These are phyloP conservation scores for Alligator sinensis DNA, from an alignment of 2,113 vertebrate species.

Conservation along the genomic window DNA sequence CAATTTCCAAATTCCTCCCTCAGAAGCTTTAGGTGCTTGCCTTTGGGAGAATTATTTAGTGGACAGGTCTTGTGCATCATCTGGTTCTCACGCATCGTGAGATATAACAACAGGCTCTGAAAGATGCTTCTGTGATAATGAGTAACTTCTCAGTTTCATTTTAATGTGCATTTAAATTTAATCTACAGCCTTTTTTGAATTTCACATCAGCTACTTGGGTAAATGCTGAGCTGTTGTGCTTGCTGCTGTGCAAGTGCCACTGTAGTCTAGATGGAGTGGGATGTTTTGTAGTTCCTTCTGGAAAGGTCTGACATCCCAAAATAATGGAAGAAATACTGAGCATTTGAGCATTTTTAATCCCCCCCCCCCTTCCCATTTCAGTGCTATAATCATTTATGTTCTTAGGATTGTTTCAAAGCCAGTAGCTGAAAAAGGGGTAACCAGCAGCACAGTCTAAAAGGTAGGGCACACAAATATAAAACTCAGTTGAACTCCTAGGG, in stretches of 20 bases:
- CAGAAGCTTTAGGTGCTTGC: not conserved
- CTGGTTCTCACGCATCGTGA: not conserved
- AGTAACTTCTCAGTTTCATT: not conserved
- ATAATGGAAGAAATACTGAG: not conserved
- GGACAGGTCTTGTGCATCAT: not conserved
- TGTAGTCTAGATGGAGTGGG: not conserved
- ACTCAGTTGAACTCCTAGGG: too few species aligned
- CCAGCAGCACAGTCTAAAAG: not conserved
- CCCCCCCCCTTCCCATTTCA: not conserved
- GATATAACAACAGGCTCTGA: not conserved
- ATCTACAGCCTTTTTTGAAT: not conserved
- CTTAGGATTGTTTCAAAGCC: not conserved
- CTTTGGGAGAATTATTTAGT: not conserved
- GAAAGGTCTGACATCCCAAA: not conserved
- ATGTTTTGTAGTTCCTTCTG: not conserved
- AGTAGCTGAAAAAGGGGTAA: not conserved
- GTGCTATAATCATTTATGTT: not conserved
- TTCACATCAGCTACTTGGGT: not conserved
- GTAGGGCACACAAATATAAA: not conserved
- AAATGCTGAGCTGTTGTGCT: not conserved
- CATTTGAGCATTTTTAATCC: not conserved
- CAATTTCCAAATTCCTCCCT: not conserved
- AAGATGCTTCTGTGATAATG: not conserved
- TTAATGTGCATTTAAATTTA: not conserved
- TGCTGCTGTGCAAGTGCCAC: not conserved